Percentiles rank a stretch among this genome's conserved stretches.
These are phyloP conservation scores for Apamea anceps DNA, from an alignment of 2,888 invertebrate species.

Conservation along the genomic window DNA sequence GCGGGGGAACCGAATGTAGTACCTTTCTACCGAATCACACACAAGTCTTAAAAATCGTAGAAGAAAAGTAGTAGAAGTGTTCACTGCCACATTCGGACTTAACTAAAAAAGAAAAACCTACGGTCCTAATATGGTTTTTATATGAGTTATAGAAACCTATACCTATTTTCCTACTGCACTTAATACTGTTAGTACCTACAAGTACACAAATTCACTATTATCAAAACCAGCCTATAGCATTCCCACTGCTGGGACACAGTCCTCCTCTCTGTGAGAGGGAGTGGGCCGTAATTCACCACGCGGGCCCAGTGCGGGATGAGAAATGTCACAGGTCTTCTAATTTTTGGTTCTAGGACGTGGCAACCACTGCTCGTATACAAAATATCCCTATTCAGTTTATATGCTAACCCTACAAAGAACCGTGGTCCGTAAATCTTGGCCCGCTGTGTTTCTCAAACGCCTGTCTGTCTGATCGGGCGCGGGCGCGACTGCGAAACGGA, in stretches of 20 bases:
- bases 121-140: not conserved
- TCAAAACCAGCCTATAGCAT: too few relatives aligned
- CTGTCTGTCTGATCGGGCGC: conserved; percentile 74
- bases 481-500: conserved; percentile 72
- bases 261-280: too few relatives aligned
- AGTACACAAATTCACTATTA: too few relatives aligned
- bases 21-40: not conserved
- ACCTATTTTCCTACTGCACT: not conserved
- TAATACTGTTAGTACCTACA: not conserved
- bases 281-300: too few relatives aligned
- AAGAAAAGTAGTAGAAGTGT: too few relatives aligned
- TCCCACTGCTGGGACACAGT: too few relatives aligned
- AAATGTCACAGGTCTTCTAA: too few relatives aligned
- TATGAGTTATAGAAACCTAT: not conserved
- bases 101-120: not conserved
- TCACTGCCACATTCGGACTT: not conserved
- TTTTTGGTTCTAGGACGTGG: too few relatives aligned
- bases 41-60: not conserved
- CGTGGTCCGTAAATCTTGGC: conserved; percentile 77
- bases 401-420: conserved; percentile 69
- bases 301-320: too few relatives aligned
- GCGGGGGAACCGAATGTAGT: too few relatives aligned
- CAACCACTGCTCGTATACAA: not conserved
- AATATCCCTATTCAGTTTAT: not conserved
- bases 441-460: conserved; percentile 71